Evolutionary conservation across 2,888 invertebrate species (phyloP).

Genomic region (Tiliacea aurago): DNA sequence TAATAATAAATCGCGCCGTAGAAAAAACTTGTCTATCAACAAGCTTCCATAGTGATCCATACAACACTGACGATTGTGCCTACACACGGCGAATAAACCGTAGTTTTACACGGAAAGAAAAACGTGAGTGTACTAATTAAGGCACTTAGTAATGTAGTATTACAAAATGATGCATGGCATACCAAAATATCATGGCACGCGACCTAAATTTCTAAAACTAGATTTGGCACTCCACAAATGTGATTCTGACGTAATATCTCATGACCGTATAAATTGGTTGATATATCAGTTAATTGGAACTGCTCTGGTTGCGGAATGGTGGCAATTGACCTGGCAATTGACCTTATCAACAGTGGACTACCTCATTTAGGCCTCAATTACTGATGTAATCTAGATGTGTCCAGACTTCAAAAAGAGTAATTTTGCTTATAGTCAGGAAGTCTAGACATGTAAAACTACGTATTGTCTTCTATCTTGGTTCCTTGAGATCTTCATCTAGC

Average conservation of each 20-base stretch:
- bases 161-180: too few relatives aligned
- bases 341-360: slow-evolving; percentile 51
- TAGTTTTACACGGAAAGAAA: too few relatives aligned
- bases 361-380: slow-evolving; percentile 32
- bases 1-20: too few relatives aligned
- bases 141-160: too few relatives aligned
- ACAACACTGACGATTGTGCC: too few relatives aligned
- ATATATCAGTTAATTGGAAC: slow-evolving; percentile 41
- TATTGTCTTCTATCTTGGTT: neutral
- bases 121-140: too few relatives aligned
- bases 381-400: slow-evolving; percentile 3
- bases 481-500: neutral
- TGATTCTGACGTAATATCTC: slow-evolving; percentile 22
- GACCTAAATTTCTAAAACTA: slow-evolving; percentile 25
- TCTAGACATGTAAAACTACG: neutral
- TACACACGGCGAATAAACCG: too few relatives aligned
- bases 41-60: too few relatives aligned
- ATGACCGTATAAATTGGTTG: slow-evolving; percentile 11
- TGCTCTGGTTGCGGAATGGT: slow-evolving; percentile 54
- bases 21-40: too few relatives aligned
- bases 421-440: neutral
- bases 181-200: neutral
- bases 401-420: neutral
- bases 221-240: slow-evolving; percentile 16
- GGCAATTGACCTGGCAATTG: slow-evolving; percentile 62